Conservation (phyloP, 1,140 invertebrate species). For the Drosophila hydei region DNA sequence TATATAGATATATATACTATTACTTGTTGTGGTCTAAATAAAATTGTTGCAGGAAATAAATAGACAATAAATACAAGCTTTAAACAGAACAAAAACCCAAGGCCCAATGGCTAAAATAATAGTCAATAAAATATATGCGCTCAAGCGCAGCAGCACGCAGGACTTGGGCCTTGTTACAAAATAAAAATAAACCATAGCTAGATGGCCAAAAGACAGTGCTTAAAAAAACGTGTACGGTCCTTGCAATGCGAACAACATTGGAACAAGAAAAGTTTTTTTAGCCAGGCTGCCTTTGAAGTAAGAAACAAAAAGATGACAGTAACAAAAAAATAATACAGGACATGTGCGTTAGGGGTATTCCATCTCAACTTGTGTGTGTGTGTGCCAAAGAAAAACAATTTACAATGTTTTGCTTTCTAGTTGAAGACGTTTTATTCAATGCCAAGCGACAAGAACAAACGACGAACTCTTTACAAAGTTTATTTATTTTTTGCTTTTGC, state of each 20-base stretch:
- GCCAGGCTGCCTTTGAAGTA: constrained; percentile 58
- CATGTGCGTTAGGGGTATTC: not conserved
- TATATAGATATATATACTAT: too few species aligned
- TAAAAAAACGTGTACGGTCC: constrained; percentile 17
- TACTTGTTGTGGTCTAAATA: not conserved
- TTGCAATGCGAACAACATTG: constrained; percentile 61
- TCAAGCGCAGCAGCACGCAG: constrained; percentile 57
- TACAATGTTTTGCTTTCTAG: constrained; percentile 78
- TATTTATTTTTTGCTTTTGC: constrained; percentile 24
- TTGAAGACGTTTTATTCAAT: constrained; percentile 76
- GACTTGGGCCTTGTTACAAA: constrained; percentile 17
- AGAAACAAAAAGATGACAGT: constrained; percentile 56
- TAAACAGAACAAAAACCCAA: constrained; percentile 11
- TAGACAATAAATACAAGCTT: constrained; percentile 6
- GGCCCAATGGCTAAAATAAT: constrained; percentile 55
- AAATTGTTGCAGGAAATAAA: not conserved
- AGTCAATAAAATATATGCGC: constrained; percentile 78
- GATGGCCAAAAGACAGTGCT: constrained; percentile 7
- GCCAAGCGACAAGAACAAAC: constrained; percentile 42
- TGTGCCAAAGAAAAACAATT: constrained; percentile 74
- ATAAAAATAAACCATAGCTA: not conserved
- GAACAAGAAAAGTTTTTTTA: constrained; percentile 43
- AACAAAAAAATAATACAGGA: constrained; percentile 63
- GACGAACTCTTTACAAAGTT: constrained; percentile 60
- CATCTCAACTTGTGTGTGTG: constrained; percentile 6